phyloP scores from a whole-genome alignment of 1,140 invertebrate species.

The Aphelinus atriplicis region DNA sequence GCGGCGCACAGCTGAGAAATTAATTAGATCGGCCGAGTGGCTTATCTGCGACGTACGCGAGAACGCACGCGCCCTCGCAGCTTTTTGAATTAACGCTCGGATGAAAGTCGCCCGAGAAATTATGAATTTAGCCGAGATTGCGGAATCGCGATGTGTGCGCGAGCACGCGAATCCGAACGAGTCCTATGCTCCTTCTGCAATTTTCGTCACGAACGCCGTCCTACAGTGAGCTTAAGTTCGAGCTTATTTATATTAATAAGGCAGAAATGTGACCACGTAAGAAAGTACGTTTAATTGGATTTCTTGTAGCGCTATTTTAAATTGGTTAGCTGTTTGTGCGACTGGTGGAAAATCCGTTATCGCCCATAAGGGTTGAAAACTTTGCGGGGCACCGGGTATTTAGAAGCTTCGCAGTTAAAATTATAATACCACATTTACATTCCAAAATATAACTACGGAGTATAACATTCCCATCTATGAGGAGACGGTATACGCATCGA shows the following conservation, averaged over 20 bases:
- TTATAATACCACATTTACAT: no score
- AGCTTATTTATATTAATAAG: slow-evolving; percentile 34
- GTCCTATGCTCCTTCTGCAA: background rate
- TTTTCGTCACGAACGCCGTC: slow-evolving; percentile 31
- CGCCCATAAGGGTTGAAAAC: no score
- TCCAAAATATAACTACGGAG: no score
- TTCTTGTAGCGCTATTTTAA: slow-evolving; percentile 19
- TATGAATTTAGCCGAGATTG: slow-evolving; percentile 31
- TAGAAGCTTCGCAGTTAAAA: no score
- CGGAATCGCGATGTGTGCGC: background rate
- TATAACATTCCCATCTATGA: no score
- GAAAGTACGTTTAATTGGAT: background rate
- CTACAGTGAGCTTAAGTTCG: background rate
- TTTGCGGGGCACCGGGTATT: no score
- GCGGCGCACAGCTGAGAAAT: slow-evolving; percentile 13
- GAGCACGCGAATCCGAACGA: background rate
- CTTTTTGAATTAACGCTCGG: slow-evolving; percentile 23
- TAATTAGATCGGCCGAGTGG: slow-evolving; percentile 15
- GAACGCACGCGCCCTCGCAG: background rate
- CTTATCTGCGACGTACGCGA: background rate
- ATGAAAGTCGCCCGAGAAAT: slow-evolving; percentile 24
- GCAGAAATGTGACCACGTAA: background rate
- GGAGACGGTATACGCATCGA: no score
- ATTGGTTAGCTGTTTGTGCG: slow-evolving; percentile 10
- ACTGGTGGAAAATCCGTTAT: background rate